Conservation (phyloP, 2,113 vertebrate genomes). For the Datnioides undecimradiatus region DNA sequence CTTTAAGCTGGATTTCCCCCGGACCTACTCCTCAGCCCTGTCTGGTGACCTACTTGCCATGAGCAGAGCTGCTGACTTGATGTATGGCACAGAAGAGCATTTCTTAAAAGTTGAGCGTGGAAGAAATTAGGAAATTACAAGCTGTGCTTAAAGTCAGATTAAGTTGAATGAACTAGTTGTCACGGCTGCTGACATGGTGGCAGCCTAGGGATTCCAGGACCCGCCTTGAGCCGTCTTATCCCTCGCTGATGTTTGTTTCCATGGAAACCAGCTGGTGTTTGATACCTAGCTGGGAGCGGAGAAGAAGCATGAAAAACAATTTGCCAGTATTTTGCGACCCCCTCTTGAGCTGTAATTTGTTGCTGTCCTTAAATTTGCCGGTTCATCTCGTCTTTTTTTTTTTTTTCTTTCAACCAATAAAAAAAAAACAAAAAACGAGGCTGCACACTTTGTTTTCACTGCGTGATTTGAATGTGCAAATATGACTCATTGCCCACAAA, state of each 20-base stretch:
- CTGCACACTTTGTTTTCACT: constrained; percentile 19
- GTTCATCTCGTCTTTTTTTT: background rate
- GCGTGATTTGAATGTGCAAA: constrained; percentile 46
- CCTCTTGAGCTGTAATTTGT: constrained; percentile 30
- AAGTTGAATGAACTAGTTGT: constrained; percentile 46
- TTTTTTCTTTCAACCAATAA: too few relatives aligned
- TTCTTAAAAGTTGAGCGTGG: constrained; percentile 42
- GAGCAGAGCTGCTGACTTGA: constrained; percentile 44
- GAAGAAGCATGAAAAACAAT: constrained; percentile 32
- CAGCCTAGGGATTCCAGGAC: background rate
- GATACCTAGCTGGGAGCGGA: constrained; percentile 30
- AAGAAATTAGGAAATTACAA: constrained; percentile 17
- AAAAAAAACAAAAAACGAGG: constrained; percentile 14
- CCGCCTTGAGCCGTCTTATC: constrained; percentile 24
- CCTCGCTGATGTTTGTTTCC: constrained; percentile 35
- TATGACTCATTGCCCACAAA: constrained; percentile 44
- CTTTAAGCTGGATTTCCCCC: constrained; percentile 69
- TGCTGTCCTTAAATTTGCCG: constrained; percentile 1
- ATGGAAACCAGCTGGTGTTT: constrained; percentile 38
- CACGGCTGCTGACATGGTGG: constrained; percentile 34
- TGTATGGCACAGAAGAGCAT: background rate
- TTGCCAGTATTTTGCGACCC: constrained; percentile 6
- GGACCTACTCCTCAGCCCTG: constrained; percentile 24
- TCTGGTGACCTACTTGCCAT: constrained; percentile 72
- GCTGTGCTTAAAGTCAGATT: constrained; percentile 53